phyloP scores from a whole-genome alignment of 1,140 invertebrate genomes.

The Vollenhovia emeryi region DNA sequence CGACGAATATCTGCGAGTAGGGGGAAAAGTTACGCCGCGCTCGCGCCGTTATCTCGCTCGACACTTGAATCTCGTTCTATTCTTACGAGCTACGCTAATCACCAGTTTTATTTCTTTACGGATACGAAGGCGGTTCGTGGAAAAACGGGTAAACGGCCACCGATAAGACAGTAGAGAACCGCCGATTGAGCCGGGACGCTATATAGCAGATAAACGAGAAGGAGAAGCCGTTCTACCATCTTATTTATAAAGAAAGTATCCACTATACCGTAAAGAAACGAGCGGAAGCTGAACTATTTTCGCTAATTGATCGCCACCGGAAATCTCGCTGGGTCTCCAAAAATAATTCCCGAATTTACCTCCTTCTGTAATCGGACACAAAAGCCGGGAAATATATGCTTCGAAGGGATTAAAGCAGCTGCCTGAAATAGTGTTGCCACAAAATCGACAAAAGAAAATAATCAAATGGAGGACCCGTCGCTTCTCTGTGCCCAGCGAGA shows the following conservation, averaged over 20 bases:
- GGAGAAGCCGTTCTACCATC: not conserved
- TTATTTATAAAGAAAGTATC: conserved; percentile 38
- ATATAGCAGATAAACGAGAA: conserved; percentile 48
- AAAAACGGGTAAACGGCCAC: conserved; percentile 51
- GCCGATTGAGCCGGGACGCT: not conserved
- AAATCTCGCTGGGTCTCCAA: conserved; percentile 13
- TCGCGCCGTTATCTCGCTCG: conserved; percentile 22
- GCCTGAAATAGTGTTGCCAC: not conserved
- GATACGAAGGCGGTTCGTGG: conserved; percentile 20
- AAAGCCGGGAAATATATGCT: conserved; percentile 4
- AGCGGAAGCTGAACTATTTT: conserved; percentile 2
- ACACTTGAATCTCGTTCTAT: conserved; percentile 48
- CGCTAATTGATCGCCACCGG: conserved; percentile 12
- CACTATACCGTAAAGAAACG: not conserved
- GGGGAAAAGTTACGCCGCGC: not conserved
- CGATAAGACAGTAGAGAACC: conserved; percentile 35
- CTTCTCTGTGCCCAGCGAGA: too few species aligned
- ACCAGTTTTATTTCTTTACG: conserved; percentile 15
- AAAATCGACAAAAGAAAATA: not conserved
- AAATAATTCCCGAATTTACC: conserved; percentile 11
- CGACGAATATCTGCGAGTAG: conserved; percentile 22
- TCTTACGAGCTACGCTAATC: conserved; percentile 29
- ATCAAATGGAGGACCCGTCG: not conserved
- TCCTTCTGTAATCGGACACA: not conserved
- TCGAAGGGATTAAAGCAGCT: not conserved